These are phyloP conservation scores for Meteorus cinctellus DNA, from an alignment of 2,888 invertebrate species.

Conservation along the genomic window DNA sequence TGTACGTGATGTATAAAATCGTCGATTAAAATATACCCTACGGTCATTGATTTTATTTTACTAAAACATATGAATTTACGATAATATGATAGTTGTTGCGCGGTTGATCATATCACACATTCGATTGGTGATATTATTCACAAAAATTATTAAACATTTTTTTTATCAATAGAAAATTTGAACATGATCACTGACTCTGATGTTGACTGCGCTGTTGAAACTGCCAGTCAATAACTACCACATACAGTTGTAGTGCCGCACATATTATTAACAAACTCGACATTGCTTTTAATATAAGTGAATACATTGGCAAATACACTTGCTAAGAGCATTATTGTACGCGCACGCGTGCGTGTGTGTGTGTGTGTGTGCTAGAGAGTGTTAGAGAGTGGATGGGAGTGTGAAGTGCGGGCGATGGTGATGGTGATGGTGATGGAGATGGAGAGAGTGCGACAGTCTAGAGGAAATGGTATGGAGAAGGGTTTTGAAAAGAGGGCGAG, in stretches of 20 bases:
- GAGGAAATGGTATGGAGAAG: conserved; percentile 42
- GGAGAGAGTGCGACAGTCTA: conserved; percentile 38
- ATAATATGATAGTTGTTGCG: neutral
- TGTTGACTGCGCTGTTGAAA: neutral
- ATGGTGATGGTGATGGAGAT: conserved; percentile 47
- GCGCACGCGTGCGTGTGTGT: neutral
- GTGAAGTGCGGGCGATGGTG: neutral
- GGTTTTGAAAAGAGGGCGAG: conserved; percentile 54
- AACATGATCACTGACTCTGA: neutral
- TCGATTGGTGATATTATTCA: too few species aligned
- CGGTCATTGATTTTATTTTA: too few species aligned
- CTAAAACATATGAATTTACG: neutral
- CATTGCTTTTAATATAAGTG: neutral
- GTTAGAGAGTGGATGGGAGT: conserved; percentile 38
- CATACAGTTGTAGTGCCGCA: neutral
- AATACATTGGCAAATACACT: neutral
- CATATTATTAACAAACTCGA: neutral
- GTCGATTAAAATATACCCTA: too few species aligned
- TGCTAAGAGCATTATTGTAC: neutral
- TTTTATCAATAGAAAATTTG: neutral
- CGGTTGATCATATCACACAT: too few species aligned
- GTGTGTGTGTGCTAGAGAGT: neutral
- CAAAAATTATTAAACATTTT: too few species aligned
- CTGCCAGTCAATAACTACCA: neutral
- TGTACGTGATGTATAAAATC: too few species aligned